A percentile compares a stretch with the other conserved stretches of the same genome.
Conservation (phyloP, 1,140 invertebrate species). For the Pteromalus puparum region DNA sequence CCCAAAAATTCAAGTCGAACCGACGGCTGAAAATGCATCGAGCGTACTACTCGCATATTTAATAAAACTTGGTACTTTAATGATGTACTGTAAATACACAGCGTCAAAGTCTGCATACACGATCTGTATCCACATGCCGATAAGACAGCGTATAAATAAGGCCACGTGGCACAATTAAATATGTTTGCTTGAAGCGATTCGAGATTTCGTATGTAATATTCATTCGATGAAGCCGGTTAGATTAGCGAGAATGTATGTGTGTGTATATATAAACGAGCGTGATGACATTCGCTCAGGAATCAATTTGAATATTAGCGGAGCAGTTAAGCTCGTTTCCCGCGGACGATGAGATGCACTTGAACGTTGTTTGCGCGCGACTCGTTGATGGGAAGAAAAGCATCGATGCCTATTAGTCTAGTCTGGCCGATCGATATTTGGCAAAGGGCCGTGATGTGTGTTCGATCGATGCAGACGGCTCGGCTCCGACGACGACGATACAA, state of each 20-base stretch:
- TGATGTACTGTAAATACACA: no score
- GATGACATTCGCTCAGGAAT: not conserved
- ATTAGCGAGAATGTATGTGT: not conserved
- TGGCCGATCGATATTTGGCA: not conserved
- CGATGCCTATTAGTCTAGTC: not conserved
- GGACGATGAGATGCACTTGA: not conserved
- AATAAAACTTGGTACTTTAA: no score
- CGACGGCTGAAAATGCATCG: not conserved
- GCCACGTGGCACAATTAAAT: not conserved
- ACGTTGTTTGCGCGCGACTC: not conserved
- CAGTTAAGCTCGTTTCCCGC: not conserved
- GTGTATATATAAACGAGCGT: not conserved
- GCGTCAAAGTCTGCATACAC: no score
- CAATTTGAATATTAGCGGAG: not conserved
- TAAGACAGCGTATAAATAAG: no score
- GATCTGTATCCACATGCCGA: no score
- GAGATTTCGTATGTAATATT: no score
- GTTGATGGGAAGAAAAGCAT: not conserved
- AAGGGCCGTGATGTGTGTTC: not conserved
- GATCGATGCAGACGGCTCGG: not conserved
- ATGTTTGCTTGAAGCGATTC: no score
- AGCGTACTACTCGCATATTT: no score
- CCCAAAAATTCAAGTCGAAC: not conserved
- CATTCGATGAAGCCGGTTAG: not conserved
- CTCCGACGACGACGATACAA: no score